Evolutionary conservation across 2,113 vertebrate genomes (phyloP), one percentile per base, ranked within the genome.

Genomic region (Leptobrachium ailaonicum): DNA sequence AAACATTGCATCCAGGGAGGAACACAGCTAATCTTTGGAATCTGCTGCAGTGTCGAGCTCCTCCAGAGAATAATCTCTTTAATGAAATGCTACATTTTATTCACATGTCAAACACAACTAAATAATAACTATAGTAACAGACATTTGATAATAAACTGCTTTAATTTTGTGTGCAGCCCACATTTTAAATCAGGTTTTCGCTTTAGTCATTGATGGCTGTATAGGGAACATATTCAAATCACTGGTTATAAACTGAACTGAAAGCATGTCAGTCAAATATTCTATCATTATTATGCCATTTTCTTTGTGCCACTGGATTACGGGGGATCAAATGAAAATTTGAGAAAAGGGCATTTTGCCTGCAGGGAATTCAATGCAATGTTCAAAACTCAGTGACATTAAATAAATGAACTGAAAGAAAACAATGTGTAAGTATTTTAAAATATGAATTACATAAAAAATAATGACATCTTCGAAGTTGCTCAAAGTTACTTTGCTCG

Each of bases 231-330:
- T 3, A 58, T 11, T 14, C 10, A 3, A 60, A 60, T 60, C 56
- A 60, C 11, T 12, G 13, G 56, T 60, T 60, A 12, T 8, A 60
- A 60, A 60, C 56, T 58, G 56, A 4, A 58, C 64, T 4, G 20
- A 66, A 2, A 5, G 20, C 63, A 41, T 67, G 64, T 67, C 64
- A 67, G 64, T 67, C 40, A 67, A 41, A 67, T 41, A 67, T 67
- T 41, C 64, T 41, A 41, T 9, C 64, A 41, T 41, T 67, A 42
- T 67, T 67, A 42, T 67, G 41, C 41, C 12, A 41, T 66, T 41
- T 66, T 8, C 64, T 11, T 40, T 66, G 8, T 66, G 64, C 41
- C 64, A 60, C 6, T 4, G 56, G 56, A 60, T 60, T 60, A 60
- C 56, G 42, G 20, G 2, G 41, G 64, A 41, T 67, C 4, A 67